Evolutionary conservation across 2,797 vertebrate species (phyloP).

Genomic region (Nyctalus aviator): DNA sequence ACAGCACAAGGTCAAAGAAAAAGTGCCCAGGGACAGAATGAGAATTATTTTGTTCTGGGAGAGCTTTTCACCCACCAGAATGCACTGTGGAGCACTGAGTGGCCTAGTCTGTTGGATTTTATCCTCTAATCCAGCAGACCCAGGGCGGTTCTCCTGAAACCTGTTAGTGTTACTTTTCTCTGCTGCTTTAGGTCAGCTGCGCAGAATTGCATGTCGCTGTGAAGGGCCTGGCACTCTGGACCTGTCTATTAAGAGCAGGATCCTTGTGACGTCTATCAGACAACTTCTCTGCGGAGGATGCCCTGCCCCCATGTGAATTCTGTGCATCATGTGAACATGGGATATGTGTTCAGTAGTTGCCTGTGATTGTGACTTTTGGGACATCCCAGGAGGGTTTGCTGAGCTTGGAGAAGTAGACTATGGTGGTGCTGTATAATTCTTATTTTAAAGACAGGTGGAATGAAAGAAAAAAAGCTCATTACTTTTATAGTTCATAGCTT

Average conservation of each 20-base stretch:
- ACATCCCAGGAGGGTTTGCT: fast-evolving
- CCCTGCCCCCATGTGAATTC: not conserved
- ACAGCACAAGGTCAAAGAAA: not conserved
- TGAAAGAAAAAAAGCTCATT: not conserved
- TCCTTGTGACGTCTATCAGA: not conserved
- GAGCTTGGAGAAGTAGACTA: not conserved
- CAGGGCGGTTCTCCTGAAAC: not conserved
- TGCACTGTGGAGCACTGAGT: not conserved
- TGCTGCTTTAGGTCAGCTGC: not conserved
- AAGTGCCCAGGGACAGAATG: not conserved
- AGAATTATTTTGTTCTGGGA: constrained; percentile 28
- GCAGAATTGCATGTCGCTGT: not conserved
- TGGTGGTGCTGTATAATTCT: not conserved
- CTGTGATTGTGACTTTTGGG: not conserved
- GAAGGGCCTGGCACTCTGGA: not conserved
- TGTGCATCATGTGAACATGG: not conserved
- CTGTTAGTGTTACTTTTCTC: not conserved
- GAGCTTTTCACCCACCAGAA: not conserved
- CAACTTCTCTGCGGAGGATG: not conserved
- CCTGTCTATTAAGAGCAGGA: not conserved
- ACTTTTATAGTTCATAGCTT: not conserved
- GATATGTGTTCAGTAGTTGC: not conserved
- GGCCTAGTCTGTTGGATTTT: not conserved
- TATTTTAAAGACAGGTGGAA: not conserved
- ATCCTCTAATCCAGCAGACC: not conserved